These are phyloP conservation scores for Pterostichus madidus DNA, from an alignment of 2,888 invertebrate genomes.

Conservation along the genomic window DNA sequence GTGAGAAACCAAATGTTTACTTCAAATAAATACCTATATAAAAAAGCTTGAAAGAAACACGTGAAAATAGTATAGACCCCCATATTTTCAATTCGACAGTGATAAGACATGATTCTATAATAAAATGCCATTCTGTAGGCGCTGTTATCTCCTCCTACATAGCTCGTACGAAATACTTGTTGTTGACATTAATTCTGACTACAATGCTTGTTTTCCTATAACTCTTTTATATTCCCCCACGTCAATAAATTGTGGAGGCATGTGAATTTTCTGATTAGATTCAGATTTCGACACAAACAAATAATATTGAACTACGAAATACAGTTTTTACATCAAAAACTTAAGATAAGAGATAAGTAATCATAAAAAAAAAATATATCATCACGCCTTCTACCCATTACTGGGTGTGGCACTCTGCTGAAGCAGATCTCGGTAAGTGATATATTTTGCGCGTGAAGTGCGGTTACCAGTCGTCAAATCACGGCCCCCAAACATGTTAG, in stretches of 20 bases:
- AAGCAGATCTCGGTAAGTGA: too few species aligned
- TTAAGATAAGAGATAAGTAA: too few species aligned
- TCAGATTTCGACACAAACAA: too few species aligned
- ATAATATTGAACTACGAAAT: too few species aligned
- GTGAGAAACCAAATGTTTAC: constrained; percentile 41
- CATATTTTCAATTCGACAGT: constrained; percentile 46
- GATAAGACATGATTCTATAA: constrained; percentile 48
- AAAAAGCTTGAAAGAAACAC: constrained; percentile 40
- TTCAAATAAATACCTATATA: not conserved
- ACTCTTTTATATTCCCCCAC: constrained; percentile 5
- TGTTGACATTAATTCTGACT: not conserved
- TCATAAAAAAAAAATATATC: too few species aligned
- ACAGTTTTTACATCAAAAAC: too few species aligned
- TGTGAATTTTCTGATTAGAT: not conserved
- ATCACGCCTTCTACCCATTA: too few species aligned
- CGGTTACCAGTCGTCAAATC: too few species aligned
- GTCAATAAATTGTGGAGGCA: not conserved
- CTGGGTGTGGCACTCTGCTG: too few species aligned
- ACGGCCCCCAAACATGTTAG: too few species aligned
- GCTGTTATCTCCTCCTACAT: constrained; percentile 37
- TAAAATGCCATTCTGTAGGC: constrained; percentile 1
- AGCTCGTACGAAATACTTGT: not conserved
- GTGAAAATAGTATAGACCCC: constrained; percentile 41
- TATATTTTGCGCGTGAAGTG: too few species aligned
- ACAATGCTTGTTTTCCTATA: not conserved